phyloP scores from a whole-genome alignment of 1,140 invertebrate genomes.

The Drosophila ananassae region DNA sequence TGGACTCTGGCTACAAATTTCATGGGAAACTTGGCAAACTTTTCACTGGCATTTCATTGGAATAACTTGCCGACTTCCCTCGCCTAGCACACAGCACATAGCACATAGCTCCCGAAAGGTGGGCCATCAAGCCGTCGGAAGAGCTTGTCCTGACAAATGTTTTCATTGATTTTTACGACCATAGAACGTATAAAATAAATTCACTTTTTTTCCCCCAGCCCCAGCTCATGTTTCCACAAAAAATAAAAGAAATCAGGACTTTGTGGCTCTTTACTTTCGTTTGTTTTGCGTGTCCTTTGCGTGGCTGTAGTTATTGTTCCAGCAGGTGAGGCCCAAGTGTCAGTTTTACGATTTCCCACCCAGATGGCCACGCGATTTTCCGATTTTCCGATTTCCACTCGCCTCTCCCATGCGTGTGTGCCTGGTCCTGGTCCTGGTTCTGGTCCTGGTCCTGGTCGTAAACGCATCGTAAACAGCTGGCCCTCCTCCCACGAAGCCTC shows the following conservation, averaged over 20 bases:
- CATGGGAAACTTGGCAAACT: constrained; percentile 69
- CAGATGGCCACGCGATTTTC: constrained; percentile 34
- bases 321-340: constrained; percentile 18
- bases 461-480: constrained; percentile 73
- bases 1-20: constrained; percentile 61
- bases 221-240: constrained; percentile 5
- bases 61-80: constrained; percentile 26
- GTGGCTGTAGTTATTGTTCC: constrained; percentile 9
- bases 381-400: constrained; percentile 6
- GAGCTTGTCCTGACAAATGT: constrained; percentile 55
- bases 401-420: constrained; percentile 27
- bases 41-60: constrained; percentile 56
- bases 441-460: constrained; percentile 65
- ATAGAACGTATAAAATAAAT: constrained; percentile 75
- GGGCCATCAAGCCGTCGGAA: constrained; percentile 38
- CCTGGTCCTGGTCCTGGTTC: constrained; percentile 61
- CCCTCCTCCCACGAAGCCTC: background rate
- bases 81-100: background rate
- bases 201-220: constrained; percentile 46
- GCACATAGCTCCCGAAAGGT: constrained; percentile 14
- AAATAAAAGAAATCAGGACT: constrained; percentile 22
- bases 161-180: constrained; percentile 81
- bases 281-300: constrained; percentile 34
- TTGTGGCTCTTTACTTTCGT: constrained; percentile 40
- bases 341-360: constrained; percentile 41